phyloP scores from a whole-genome alignment of 2,113 vertebrate species.

The Solea senegalensis region DNA sequence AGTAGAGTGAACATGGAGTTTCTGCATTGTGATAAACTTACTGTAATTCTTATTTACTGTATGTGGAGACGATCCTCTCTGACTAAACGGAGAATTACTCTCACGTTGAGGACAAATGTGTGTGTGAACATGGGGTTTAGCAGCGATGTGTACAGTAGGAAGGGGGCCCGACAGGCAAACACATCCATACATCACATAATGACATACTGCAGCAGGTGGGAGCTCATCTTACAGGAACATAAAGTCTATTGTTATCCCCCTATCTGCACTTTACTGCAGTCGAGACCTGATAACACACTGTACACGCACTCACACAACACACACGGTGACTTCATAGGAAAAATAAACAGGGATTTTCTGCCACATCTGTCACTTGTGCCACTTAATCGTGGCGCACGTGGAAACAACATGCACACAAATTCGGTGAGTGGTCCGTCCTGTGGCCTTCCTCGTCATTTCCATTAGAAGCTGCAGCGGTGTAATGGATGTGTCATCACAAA shows the following conservation, averaged over 20 bases:
- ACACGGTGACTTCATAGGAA: constrained; percentile 23
- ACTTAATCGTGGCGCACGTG: constrained; percentile 31
- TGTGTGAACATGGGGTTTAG: background rate
- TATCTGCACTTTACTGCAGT: constrained; percentile 44
- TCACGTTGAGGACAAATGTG: background rate
- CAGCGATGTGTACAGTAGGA: background rate
- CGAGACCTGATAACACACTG: constrained; percentile 28
- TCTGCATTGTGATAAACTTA: background rate
- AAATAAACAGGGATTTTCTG: constrained; percentile 66
- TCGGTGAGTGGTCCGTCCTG: background rate
- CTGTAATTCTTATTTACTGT: background rate
- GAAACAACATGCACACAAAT: constrained; percentile 1
- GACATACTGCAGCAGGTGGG: constrained; percentile 67
- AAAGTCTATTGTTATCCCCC: constrained; percentile 68
- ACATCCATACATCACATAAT: constrained; percentile 37
- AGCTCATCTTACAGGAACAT: constrained; percentile 65
- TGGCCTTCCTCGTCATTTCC: constrained; percentile 8
- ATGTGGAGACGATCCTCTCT: background rate
- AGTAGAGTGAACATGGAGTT: background rate
- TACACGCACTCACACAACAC: constrained; percentile 2
- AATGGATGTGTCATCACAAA: constrained; percentile 4
- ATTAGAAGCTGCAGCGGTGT: constrained; percentile 11
- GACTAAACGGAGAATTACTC: background rate
- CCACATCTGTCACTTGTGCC: constrained; percentile 59
- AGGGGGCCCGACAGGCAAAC: constrained; percentile 13